Evolutionary conservation across 1,140 invertebrate species (phyloP), one percentile per base, ranked within the genome.

Genomic region (Rhagoletis pomonella): DNA sequence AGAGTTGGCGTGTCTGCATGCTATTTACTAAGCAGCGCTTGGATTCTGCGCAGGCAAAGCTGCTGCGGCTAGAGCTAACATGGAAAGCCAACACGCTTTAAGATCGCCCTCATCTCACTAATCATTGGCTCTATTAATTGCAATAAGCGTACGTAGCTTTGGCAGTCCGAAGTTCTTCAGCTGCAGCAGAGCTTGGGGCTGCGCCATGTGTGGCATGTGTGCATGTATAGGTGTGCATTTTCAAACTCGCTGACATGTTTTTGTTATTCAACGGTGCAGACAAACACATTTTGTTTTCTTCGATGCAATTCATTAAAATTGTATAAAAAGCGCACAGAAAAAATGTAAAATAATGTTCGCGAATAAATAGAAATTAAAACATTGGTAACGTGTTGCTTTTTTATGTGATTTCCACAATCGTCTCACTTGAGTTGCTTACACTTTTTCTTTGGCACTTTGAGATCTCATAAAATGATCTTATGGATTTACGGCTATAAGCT

Each of bases 201-300:
- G 29, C 29, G 0, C 29, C 9, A 42, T 42, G 29, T 39, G 10
- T 29, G 29, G 29, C 29, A 29, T 55, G 50, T 55, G 50, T 10
- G 50, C 50, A 87, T 88, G 89, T 86, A 86, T 87, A 86, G 44
- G 47, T 84, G 86, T 88, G 88, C 87, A 39, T 88, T 87, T 81
- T 86, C 64, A 58, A 65, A 65, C 81, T 87, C 58, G 62, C 90
- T 90, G 91, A 91, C 91, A 91, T 91, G 91, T 91, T 91, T 91
- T 89, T 88, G 88, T 91, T 91, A 88, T 59, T 88, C 88, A 91
- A 89, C 86, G 86, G 60, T 86, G 86, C 86, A 67, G 44, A 42
- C 39, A 85, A 85, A 62, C 58, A 60, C 84, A 62, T 62, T 62
- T 62, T 85, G 84, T 85, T 59, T 85, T 85, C 55, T 85, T 60